phyloP scores from a whole-genome alignment of 2,113 vertebrate genomes.

The Sinocyclocheilus rhinocerous region DNA sequence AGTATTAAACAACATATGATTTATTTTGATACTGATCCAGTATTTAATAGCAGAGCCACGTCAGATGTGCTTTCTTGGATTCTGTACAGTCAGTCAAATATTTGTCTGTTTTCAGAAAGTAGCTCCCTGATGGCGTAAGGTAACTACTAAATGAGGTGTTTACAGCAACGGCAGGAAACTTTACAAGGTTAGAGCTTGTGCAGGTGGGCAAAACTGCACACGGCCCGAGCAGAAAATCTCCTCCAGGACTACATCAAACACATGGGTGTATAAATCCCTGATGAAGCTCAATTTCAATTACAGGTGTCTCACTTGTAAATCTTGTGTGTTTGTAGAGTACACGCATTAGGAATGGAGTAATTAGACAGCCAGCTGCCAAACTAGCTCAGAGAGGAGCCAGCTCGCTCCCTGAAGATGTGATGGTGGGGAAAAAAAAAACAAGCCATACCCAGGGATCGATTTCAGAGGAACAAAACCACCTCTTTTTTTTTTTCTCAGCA shows the following conservation, averaged over 20 bases:
- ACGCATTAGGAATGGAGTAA: slow-evolving; percentile 33
- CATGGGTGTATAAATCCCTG: slow-evolving; percentile 48
- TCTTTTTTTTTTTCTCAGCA: not conserved
- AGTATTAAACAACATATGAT: not conserved
- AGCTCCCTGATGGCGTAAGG: not conserved
- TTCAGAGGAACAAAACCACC: slow-evolving; percentile 4
- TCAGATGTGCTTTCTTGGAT: not conserved
- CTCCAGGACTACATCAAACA: slow-evolving; percentile 49
- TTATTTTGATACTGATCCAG: not conserved
- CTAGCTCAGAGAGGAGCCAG: slow-evolving; percentile 17
- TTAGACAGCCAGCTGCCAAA: slow-evolving; percentile 44
- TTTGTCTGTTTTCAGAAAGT: not conserved
- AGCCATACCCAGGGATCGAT: slow-evolving; percentile 5
- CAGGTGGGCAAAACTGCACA: not conserved
- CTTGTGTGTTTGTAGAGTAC: slow-evolving; percentile 33
- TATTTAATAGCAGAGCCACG: not conserved
- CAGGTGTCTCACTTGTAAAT: slow-evolving; percentile 43
- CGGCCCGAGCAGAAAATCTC: not conserved
- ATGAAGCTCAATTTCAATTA: slow-evolving; percentile 47
- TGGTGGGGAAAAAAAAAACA: not conserved
- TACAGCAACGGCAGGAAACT: not conserved
- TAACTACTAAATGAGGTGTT: slow-evolving; percentile 23
- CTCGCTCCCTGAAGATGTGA: not conserved
- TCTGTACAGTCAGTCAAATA: not conserved
- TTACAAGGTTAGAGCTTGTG: slow-evolving; percentile 20